Base-by-base conservation (phyloP, 2,113 vertebrate species). In the Heliornis fulica region DNA sequence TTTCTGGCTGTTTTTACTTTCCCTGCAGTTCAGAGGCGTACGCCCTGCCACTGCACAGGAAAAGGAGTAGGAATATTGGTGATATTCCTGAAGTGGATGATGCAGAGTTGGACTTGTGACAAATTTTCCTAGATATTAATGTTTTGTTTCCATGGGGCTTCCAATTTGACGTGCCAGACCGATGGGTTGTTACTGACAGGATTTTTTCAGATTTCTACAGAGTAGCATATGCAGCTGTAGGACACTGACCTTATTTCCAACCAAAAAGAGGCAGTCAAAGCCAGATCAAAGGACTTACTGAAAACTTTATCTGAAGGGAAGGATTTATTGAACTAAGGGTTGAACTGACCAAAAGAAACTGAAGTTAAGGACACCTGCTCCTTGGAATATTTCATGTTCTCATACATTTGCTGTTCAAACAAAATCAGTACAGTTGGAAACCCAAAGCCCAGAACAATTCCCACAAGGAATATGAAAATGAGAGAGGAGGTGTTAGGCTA, bases 1-100 rank as follows among this genome's bases (percentile, higher is more conserved):
- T 94, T 63, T 84, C 20, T 38, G 75, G 79, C 78, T 85, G 45
- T 83, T 93, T 78, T 80, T 21, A 95, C 93, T 96, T 96, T 94
- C 91, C 61, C 74, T 89, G 59, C 45, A 45, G 53, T 85, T 93
- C 66, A 70, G 66, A 65, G 0, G 1, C 26, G 5, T 34, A 4
- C 60, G 64, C 32, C 50, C 22, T 57, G 4, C 21, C 15, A 36
- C 11, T 40, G 31, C 31, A 13, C 13, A 61, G 54, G 34, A 51
- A 51, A 61, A 76, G 56, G 21, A 57, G 7, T 17, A 66, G 82
- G 41, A 72, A 50, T 53, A 34, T 26, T 32, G 41, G 25, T 45
- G 71, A 32, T n/a, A 1, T 48, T 65, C 6, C 41, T 56, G 66
- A 83, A 41, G 76, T 34, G 36, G 57, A 17, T 64, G 53, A 26